Conservation (phyloP, 2,797 vertebrate species). For the Sitta carolinensis region DNA sequence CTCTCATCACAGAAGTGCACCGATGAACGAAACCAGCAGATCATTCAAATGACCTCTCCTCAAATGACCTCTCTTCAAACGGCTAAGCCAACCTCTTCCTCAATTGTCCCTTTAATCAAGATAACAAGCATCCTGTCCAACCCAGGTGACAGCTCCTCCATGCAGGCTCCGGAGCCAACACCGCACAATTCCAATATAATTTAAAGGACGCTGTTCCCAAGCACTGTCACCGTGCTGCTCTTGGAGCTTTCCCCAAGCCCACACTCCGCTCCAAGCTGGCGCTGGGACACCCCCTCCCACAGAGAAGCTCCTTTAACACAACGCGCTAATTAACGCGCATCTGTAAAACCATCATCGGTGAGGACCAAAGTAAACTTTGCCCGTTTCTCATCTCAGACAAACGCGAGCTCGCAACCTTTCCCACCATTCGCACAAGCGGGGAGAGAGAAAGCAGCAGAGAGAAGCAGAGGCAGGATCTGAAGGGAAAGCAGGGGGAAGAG, state of each 20-base stretch:
- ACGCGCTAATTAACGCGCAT: not conserved
- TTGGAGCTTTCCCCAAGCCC: not conserved
- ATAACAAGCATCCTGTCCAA: not conserved
- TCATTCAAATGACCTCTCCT: not conserved
- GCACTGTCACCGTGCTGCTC: not conserved
- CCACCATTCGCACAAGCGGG: not conserved
- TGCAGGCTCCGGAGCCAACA: not conserved
- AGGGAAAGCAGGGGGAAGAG: not conserved
- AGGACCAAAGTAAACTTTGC: not conserved
- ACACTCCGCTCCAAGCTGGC: not conserved
- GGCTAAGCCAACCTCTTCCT: not conserved
- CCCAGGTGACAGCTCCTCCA: not conserved
- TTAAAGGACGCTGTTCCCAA: not conserved
- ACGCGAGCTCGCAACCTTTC: not conserved
- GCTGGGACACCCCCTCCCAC: not conserved
- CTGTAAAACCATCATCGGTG: fast-evolving
- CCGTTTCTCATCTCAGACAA: not conserved
- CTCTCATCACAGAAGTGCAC: not conserved
- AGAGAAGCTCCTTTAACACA: not conserved
- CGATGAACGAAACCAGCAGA: not conserved
- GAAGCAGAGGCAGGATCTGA: not conserved
- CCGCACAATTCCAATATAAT: fast-evolving
- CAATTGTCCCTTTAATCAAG: not conserved
- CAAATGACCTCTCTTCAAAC: not conserved
- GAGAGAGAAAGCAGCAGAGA: not conserved